These are phyloP conservation scores for Amphiduros pacificus DNA, from an alignment of 2,888 invertebrate genomes.

Conservation along the genomic window DNA sequence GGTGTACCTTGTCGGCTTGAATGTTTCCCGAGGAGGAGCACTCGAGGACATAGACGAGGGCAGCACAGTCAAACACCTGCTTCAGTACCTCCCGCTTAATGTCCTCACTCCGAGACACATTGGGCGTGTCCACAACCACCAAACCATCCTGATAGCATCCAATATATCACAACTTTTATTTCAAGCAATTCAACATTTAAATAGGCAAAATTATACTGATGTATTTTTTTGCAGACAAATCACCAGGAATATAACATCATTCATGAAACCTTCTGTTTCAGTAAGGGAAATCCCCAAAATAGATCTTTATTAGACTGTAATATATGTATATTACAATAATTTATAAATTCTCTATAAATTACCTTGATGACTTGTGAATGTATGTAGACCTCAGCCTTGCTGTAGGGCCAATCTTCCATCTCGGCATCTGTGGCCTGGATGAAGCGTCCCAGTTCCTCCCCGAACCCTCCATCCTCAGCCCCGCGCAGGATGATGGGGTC, in stretches of 20 bases:
- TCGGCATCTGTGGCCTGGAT: slow-evolving; percentile 10
- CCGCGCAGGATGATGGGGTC: slow-evolving; percentile 11
- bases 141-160: slow-evolving; percentile 13
- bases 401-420: slow-evolving; percentile 14
- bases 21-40: slow-evolving; percentile 2
- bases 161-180: too few relatives aligned
- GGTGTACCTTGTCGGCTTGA: neutral
- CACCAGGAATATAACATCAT: neutral
- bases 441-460: slow-evolving; percentile 10
- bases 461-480: slow-evolving; percentile 3
- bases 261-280: neutral
- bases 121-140: slow-evolving; percentile 7
- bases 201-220: neutral
- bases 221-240: neutral
- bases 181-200: too few relatives aligned
- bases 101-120: neutral
- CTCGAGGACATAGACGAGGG: slow-evolving; percentile 10
- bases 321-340: too few relatives aligned
- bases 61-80: slow-evolving; percentile 10
- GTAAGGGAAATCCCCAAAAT: neutral
- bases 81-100: slow-evolving; percentile 1
- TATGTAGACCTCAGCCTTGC: slow-evolving; percentile 10
- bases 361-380: slow-evolving; percentile 8
- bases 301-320: too few relatives aligned
- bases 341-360: too few relatives aligned